Evolutionary conservation across 2,888 invertebrate genomes (phyloP), one percentile per base, ranked within the genome.

Genomic region (Eristalinus aeneus): DNA sequence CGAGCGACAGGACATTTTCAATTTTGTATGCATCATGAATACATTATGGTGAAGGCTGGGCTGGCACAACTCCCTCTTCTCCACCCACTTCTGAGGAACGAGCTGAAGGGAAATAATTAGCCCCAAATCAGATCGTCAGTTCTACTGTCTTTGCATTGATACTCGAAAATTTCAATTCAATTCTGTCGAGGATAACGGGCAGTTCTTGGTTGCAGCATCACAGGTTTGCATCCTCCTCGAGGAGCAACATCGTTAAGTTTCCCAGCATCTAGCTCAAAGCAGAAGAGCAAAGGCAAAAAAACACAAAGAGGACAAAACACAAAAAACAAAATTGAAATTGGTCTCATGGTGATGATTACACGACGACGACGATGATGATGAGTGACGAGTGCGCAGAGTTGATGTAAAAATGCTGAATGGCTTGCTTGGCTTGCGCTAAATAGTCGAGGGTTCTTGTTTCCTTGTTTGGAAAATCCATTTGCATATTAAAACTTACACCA

Each of bases 11-110:
- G 56, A 86, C 61, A 86, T 82, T 86, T 86, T 86, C 82, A 77
- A 86, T 86, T 78, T 86, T 82, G 78, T 86, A 86, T 86, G 86
- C 86, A 86, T 64, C 54, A 23, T 82, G 86, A 86, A 86, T 86
- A 86, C 72, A 86, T 86, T 86, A 86, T 81, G 23, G 23, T 9
- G 32, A 68, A 53, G 20, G 20, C 53, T 32, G 63, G 36, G 63
- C 65, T 64, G 72, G 4, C 39, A 39, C 12, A n/a, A 4, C 12
- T 9, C 5, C 2, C n/a, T 2, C 39, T 39, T 5, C n/a, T 1
- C 39, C n/a, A 12, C 16, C 46, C 46, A 5, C 16, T 6, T 16
- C 16, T 16, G 46, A 8, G 5, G 46, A 46, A 46, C 8, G 39
- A 46, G 8, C 2, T 16, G 8, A n/a, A 16, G 46, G 46, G 63